These are phyloP conservation scores for Elegia similella DNA, from an alignment of 2,888 invertebrate species.

Conservation along the genomic window DNA sequence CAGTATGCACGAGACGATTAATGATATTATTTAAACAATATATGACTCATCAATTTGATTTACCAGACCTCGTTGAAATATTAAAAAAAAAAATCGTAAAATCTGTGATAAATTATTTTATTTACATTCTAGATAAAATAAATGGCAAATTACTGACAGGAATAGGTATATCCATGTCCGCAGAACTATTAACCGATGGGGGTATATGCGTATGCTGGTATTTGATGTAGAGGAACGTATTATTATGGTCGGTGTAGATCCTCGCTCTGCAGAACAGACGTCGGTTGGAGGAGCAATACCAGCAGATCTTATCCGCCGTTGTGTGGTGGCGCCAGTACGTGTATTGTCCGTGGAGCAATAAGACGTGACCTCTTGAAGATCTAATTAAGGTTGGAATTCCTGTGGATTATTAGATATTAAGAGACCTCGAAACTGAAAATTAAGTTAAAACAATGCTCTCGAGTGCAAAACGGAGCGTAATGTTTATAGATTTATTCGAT, in stretches of 20 bases:
- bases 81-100: too few species aligned
- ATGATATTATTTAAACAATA: too few species aligned
- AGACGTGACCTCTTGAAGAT: constrained; percentile 20
- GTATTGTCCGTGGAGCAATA: constrained; percentile 23
- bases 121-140: background rate
- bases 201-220: constrained; percentile 22
- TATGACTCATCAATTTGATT: too few species aligned
- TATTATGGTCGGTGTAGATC: constrained; percentile 29
- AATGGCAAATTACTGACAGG: background rate
- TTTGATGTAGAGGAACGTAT: constrained; percentile 23
- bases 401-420: constrained; percentile 8
- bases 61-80: too few species aligned
- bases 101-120: background rate
- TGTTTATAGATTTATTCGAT: too few species aligned
- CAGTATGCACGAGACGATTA: too few species aligned
- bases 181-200: background rate
- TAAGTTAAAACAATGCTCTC: too few species aligned
- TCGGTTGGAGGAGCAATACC: constrained; percentile 32
- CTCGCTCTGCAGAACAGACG: constrained; percentile 26
- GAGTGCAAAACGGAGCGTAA: too few species aligned
- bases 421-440: too few species aligned
- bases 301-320: constrained; percentile 26
- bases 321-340: constrained; percentile 32
- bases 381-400: constrained; percentile 16
- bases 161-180: background rate